Conservation (phyloP, 2,113 vertebrate species). For the Hemiprocne comata region DNA sequence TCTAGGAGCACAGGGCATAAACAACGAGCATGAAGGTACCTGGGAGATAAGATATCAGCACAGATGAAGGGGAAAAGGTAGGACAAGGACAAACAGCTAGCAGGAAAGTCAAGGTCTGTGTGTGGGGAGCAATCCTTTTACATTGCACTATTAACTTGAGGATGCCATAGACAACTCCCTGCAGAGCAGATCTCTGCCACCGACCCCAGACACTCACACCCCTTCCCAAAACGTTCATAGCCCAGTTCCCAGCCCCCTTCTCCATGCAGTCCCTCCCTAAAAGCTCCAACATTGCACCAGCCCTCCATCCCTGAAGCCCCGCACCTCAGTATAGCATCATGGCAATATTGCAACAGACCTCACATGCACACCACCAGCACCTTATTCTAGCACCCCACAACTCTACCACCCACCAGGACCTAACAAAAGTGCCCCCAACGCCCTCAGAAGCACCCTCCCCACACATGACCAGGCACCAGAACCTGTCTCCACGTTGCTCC, state of each 20-base stretch:
- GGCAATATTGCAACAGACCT: background rate
- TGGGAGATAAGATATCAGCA: background rate
- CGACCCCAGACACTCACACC: background rate
- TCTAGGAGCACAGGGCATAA: too few species aligned
- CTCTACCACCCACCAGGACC: too few species aligned
- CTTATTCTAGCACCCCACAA: too few species aligned
- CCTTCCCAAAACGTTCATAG: accelerated
- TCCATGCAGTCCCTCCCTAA: background rate
- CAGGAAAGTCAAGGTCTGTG: accelerated
- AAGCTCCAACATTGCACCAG: background rate
- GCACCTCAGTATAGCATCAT: too few species aligned
- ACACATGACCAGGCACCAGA: background rate
- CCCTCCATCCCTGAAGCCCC: background rate
- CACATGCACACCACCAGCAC: too few species aligned
- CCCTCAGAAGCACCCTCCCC: too few species aligned
- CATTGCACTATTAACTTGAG: too few species aligned
- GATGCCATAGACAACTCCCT: background rate
- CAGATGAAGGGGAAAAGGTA: background rate
- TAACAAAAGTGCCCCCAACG: too few species aligned
- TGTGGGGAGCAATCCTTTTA: background rate
- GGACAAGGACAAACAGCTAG: background rate
- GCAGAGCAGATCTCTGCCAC: background rate
- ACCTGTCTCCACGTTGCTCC: background rate
- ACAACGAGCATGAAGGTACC: background rate
- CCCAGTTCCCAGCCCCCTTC: background rate